Conservation (phyloP, 2,797 vertebrate species). For the Cheracebus regulus region DNA sequence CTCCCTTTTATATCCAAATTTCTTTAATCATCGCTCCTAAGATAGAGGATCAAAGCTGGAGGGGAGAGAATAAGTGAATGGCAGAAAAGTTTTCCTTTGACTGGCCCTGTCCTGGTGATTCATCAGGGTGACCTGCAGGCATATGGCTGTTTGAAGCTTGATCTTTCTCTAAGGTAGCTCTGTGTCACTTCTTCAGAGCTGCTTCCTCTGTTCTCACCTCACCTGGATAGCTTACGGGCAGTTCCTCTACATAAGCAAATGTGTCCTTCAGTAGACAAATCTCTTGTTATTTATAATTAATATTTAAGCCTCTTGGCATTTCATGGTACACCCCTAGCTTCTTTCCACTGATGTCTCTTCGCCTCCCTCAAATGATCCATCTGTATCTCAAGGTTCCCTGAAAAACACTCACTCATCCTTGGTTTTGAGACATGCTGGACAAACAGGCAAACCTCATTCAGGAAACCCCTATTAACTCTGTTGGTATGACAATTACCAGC, state of each 20-base stretch:
- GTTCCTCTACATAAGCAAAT: not conserved
- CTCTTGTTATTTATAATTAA: not conserved
- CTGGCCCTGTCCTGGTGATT: not conserved
- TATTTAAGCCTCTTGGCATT: not conserved
- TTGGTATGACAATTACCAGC: too few relatives aligned
- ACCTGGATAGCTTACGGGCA: not conserved
- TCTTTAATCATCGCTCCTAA: not conserved
- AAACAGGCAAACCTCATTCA: rapidly evolving
- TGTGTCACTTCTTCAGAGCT: not conserved
- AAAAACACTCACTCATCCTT: not conserved
- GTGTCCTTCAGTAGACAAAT: not conserved
- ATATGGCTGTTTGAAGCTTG: not conserved
- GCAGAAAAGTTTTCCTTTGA: not conserved
- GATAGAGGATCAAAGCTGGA: not conserved
- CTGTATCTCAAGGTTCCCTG: not conserved
- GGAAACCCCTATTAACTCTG: not conserved
- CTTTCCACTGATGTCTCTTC: not conserved
- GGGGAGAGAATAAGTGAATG: not conserved
- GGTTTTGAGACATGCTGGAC: not conserved
- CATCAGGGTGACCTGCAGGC: rapidly evolving
- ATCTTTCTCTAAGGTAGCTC: not conserved
- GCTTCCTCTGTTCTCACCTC: too few relatives aligned
- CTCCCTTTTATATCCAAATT: not conserved
- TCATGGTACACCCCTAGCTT: not conserved
- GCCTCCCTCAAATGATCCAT: not conserved